Percentiles rank a stretch among this genome's conserved stretches.
phyloP scores from a whole-genome alignment of 1,140 invertebrate species.

The Lordiphosa stackelbergi region DNA sequence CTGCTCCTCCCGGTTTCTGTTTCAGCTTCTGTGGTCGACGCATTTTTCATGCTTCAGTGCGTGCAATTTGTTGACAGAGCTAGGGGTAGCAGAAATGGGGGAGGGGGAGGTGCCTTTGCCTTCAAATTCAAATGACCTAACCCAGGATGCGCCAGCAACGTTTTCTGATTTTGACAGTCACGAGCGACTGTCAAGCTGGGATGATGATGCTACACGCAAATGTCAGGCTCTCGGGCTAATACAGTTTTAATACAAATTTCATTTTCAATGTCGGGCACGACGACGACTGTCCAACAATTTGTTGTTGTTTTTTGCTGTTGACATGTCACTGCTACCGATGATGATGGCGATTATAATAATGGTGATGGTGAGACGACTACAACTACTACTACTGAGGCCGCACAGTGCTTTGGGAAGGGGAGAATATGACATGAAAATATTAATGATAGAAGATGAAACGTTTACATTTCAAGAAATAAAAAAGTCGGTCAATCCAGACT shows the following conservation, averaged over 20 bases:
- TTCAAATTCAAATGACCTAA: slow-evolving; percentile 70
- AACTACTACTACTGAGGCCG: slow-evolving; percentile 8
- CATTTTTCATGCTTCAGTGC: slow-evolving; percentile 69
- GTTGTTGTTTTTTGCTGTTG: slow-evolving; percentile 40
- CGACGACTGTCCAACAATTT: slow-evolving; percentile 47
- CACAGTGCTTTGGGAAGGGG: no score
- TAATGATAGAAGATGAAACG: no score
- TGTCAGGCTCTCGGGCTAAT: slow-evolving; percentile 38
- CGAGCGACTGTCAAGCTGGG: slow-evolving; percentile 1
- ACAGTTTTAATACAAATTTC: slow-evolving; percentile 71
- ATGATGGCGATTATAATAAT: slow-evolving; percentile 19
- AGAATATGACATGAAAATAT: no score
- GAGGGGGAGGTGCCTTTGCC: slow-evolving; percentile 15
- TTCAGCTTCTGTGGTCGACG: slow-evolving; percentile 38
- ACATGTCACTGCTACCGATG: slow-evolving; percentile 46
- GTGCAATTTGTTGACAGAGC: slow-evolving; percentile 49
- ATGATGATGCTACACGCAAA: slow-evolving; percentile 9
- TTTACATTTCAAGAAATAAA: no score
- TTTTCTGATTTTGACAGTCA: slow-evolving; percentile 61
- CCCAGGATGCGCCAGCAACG: slow-evolving; percentile 35
- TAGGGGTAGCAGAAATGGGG: slow-evolving; percentile 9
- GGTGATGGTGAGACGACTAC: slow-evolving; percentile 14
- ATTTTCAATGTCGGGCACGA: slow-evolving; percentile 15
- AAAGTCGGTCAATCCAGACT: no score
- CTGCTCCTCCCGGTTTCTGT: slow-evolving; percentile 6